Evolutionary conservation across 2,113 vertebrate genomes (phyloP).

Genomic region (Pelmatolapia mariae): DNA sequence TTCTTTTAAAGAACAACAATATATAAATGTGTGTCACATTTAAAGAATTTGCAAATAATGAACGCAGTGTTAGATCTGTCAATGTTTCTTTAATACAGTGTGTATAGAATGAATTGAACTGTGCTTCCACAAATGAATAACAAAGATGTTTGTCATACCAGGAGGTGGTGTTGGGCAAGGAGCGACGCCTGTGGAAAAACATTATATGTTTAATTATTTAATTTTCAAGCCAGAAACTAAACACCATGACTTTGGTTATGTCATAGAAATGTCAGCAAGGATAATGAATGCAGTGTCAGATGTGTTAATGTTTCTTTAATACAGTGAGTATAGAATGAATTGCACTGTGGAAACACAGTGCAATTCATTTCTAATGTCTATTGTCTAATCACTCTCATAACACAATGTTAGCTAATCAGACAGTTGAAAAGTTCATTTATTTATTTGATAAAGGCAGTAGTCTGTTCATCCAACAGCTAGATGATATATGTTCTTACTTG

Average conservation of each 20-base stretch:
- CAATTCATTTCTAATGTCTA: neutral
- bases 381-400: neutral
- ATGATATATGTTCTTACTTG: neutral
- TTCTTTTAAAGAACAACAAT: too few relatives aligned
- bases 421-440: neutral
- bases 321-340: neutral
- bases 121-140: neutral
- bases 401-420: neutral
- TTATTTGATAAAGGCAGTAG: neutral
- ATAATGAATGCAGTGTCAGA: neutral
- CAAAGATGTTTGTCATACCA: neutral
- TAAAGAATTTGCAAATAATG: neutral
- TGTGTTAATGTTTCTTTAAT: neutral
- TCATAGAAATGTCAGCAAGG: too few relatives aligned
- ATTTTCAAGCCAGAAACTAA: neutral
- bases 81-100: neutral
- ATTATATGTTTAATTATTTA: neutral
- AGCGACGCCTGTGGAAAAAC: accelerated
- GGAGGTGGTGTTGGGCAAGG: neutral
- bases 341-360: neutral
- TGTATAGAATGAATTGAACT: neutral
- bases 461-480: neutral
- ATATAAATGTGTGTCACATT: too few relatives aligned
- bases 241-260: neutral
- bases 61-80: too few relatives aligned